These are phyloP conservation scores for Acanthiza pusilla DNA, from an alignment of 2,797 vertebrate genomes.

Conservation along the genomic window DNA sequence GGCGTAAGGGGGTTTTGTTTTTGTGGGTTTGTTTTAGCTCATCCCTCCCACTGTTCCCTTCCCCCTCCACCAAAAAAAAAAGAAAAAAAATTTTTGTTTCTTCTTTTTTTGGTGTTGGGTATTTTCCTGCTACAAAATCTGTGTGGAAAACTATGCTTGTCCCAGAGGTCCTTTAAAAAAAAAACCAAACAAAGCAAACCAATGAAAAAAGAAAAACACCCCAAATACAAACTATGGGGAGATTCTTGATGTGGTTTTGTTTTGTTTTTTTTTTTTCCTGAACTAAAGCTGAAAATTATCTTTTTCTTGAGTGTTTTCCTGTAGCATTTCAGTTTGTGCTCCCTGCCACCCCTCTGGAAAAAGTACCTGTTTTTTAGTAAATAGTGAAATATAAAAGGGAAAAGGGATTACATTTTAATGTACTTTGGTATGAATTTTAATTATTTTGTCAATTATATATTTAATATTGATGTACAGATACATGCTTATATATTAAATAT, in stretches of 20 bases:
- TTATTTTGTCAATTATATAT: neutral
- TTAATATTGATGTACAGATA: neutral
- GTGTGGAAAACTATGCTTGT: neutral
- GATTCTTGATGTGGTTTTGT: neutral
- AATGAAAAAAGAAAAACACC: neutral
- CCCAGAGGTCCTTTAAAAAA: neutral
- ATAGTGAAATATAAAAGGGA: neutral
- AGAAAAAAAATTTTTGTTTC: too few species aligned
- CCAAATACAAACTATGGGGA: neutral
- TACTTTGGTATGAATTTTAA: neutral
- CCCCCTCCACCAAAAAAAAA: neutral
- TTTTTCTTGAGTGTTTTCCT: neutral
- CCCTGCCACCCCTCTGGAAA: neutral
- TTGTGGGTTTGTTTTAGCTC: neutral
- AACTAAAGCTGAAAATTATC: neutral
- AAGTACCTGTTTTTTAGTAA: neutral
- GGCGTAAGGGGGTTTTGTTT: neutral
- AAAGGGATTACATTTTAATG: neutral
- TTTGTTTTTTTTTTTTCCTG: neutral
- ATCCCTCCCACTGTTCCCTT: neutral
- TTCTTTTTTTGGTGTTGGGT: fast-evolving
- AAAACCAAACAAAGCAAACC: neutral
- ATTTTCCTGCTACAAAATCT: neutral
- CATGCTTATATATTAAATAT: neutral
- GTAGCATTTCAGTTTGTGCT: neutral